Evolutionary conservation across 35 echinoderm and acorn worm genomes (phyloP).

Genomic region (Holothuria glaberrima): DNA sequence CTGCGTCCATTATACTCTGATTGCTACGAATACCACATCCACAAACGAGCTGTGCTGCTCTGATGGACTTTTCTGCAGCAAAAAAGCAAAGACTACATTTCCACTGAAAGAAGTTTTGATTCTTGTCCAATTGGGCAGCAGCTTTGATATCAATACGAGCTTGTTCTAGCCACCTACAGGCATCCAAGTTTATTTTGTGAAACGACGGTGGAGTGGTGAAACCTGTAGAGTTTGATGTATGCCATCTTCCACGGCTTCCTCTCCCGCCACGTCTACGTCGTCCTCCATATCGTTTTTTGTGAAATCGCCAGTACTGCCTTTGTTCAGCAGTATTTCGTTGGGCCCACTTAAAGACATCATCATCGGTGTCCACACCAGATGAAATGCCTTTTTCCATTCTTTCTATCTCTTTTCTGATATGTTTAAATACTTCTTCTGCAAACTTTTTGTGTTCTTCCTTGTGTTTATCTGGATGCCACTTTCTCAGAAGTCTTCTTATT

Average conservation of each 20-base stretch:
- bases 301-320: not conserved
- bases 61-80: not conserved
- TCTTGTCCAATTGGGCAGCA: not conserved
- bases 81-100: slow-evolving; percentile 34
- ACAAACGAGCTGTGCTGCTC: slow-evolving; percentile 2
- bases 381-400: slow-evolving; percentile 34
- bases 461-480: slow-evolving; percentile 47
- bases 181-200: not conserved
- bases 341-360: slow-evolving; percentile 4
- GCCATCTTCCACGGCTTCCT: not conserved
- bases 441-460: not conserved
- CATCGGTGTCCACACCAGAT: not conserved
- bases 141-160: not conserved
- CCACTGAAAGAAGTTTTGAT: not conserved
- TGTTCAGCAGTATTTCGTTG: slow-evolving; percentile 6
- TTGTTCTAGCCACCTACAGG: slow-evolving; percentile 12
- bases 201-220: slow-evolving; percentile 9
- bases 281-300: not conserved
- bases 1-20: not conserved
- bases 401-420: not conserved
- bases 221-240: not conserved
- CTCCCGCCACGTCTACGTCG: not conserved
- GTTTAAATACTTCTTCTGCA: slow-evolving; percentile 26
- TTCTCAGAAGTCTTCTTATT: slow-evolving; percentile 8
- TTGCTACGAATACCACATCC: not conserved